Conservation (phyloP, 2,888 invertebrate species). For the Parnassius smintheus region DNA sequence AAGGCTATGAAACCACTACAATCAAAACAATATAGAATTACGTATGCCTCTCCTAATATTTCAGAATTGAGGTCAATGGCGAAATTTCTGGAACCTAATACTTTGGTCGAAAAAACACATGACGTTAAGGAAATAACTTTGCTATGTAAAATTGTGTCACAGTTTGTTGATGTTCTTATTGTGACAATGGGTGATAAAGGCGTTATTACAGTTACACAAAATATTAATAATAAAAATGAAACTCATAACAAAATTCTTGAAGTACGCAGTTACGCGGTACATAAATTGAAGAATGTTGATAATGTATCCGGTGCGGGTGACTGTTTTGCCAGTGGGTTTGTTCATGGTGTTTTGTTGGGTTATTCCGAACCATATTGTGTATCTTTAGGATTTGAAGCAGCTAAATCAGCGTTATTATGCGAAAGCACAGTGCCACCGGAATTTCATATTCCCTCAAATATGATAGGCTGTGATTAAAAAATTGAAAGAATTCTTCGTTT, state of each 20-base stretch:
- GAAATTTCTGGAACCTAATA: constrained; percentile 57
- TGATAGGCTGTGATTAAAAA: background rate
- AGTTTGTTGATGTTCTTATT: constrained; percentile 78
- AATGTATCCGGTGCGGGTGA: constrained; percentile 94
- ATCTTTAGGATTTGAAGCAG: constrained; percentile 82
- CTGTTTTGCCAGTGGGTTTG: constrained; percentile 86
- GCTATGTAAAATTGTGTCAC: constrained; percentile 61
- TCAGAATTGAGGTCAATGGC: constrained; percentile 88
- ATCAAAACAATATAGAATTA: constrained; percentile 63
- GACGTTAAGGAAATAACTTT: constrained; percentile 49
- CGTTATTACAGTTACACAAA: constrained; percentile 66
- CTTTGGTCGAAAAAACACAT: constrained; percentile 35
- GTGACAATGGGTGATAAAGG: constrained; percentile 84
- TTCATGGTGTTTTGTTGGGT: constrained; percentile 82
- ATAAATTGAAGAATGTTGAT: constrained; percentile 67
- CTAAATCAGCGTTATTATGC: constrained; percentile 80
- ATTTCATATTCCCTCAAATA: constrained; percentile 34
- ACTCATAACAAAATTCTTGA: constrained; percentile 29
- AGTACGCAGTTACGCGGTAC: constrained; percentile 60
- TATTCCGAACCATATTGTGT: constrained; percentile 81
- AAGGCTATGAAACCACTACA: constrained; percentile 87
- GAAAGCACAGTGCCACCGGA: constrained; percentile 80
- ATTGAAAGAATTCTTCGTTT: background rate
- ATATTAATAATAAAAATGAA: constrained; percentile 39
- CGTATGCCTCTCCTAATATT: constrained; percentile 89